These are phyloP conservation scores for Umimayanthus kanabou DNA, from an alignment of 92 coral and sea anemone genomes.

Conservation along the genomic window DNA sequence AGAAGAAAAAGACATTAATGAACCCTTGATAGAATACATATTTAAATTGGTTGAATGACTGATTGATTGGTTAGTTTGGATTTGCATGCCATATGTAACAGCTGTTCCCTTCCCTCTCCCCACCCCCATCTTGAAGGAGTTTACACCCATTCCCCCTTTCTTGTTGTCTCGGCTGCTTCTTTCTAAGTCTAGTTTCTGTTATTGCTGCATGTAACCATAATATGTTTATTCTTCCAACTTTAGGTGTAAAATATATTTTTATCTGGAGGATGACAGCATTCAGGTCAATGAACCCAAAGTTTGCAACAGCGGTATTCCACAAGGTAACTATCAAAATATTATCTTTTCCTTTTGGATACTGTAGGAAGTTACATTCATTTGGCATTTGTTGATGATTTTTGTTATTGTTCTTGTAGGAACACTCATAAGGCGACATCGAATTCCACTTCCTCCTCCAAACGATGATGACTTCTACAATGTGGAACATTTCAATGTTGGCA, in stretches of 20 bases:
- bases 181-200: too few species aligned
- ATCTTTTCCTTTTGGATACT: neutral
- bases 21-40: too few species aligned
- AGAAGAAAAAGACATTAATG: too few species aligned
- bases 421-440: slow-evolving; percentile 93
- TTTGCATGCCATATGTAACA: too few species aligned
- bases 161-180: too few species aligned
- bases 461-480: slow-evolving; percentile 96
- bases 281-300: slow-evolving; percentile 97
- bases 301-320: slow-evolving; percentile 98
- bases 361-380: neutral
- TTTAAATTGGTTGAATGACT: too few species aligned
- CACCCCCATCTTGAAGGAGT: too few species aligned
- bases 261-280: slow-evolving; percentile 96
- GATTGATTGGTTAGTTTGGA: too few species aligned
- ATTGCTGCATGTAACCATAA: neutral
- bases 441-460: slow-evolving; percentile 93
- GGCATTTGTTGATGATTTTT: neutral
- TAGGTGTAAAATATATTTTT: slow-evolving; percentile 95
- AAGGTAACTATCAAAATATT: slow-evolving; percentile 72
- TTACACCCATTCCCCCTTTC: neutral
- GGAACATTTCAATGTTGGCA: slow-evolving; percentile 96
- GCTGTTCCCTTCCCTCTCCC: too few species aligned
- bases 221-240: slow-evolving; percentile 8
- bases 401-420: slow-evolving; percentile 61